Percentiles rank a stretch among this genome's conserved stretches.
These are phyloP conservation scores for Orgyia antiqua DNA, from an alignment of 2,888 invertebrate species.

Conservation along the genomic window DNA sequence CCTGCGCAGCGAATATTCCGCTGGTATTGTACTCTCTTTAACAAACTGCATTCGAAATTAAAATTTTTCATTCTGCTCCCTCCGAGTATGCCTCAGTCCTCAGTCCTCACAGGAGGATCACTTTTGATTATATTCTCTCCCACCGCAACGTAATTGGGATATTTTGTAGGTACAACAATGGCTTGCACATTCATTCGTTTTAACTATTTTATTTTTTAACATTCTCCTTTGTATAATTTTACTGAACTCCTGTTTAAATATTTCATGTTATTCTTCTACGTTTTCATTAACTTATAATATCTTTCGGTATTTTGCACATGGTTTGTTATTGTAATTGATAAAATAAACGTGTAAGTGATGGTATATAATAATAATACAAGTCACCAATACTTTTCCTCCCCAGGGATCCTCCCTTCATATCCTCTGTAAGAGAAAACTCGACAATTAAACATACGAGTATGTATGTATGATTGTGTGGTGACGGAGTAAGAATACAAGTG, in stretches of 20 bases:
- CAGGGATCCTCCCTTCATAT: no score
- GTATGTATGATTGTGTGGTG: no score
- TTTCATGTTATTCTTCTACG: slow-evolving; percentile 17
- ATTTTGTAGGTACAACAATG: slow-evolving; percentile 68
- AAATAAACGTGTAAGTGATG: no score
- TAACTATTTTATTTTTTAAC: slow-evolving; percentile 55
- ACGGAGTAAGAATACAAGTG: no score
- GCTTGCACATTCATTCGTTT: slow-evolving; percentile 69
- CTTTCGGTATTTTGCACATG: no score
- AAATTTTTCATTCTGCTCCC: slow-evolving; percentile 68
- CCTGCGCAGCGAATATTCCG: slow-evolving; percentile 56
- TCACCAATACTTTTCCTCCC: no score
- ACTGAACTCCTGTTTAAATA: slow-evolving; percentile 15
- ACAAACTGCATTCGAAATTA: slow-evolving; percentile 78
- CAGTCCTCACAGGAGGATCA: slow-evolving; percentile 47
- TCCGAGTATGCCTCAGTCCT: slow-evolving; percentile 24
- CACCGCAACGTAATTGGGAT: slow-evolving; percentile 73
- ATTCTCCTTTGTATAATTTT: slow-evolving; percentile 31
- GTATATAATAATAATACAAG: no score
- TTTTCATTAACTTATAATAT: no score
- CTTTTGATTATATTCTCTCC: slow-evolving; percentile 71
- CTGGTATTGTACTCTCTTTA: slow-evolving; percentile 70
- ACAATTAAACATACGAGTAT: no score
- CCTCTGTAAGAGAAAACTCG: no score
- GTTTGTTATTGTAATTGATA: no score